Percentiles rank a stretch among this genome's conserved stretches.
Conservation (phyloP, 2,888 invertebrate genomes). For the Crematogaster levior region DNA sequence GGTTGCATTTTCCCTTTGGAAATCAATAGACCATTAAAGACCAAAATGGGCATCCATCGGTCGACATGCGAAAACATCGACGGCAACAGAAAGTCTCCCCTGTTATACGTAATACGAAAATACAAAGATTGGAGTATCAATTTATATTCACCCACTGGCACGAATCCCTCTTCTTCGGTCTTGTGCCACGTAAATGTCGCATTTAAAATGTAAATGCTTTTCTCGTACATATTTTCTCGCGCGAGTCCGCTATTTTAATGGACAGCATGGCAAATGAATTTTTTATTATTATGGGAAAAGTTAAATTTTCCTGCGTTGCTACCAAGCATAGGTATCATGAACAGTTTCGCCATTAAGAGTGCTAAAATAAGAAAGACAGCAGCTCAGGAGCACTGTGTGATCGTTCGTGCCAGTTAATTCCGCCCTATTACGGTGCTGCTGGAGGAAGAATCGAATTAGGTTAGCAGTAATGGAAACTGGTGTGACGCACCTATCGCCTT, state of each 20-base stretch:
- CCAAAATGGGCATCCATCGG: slow-evolving; percentile 6
- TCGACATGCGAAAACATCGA: not conserved
- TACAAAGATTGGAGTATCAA: slow-evolving; percentile 1
- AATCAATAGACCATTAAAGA: slow-evolving; percentile 45
- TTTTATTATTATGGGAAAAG: slow-evolving; percentile 33
- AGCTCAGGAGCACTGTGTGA: not conserved
- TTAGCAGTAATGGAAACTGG: slow-evolving; percentile 62
- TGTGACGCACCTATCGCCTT: slow-evolving; percentile 57
- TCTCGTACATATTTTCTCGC: not conserved
- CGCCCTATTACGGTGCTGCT: slow-evolving; percentile 61
- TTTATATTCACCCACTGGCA: slow-evolving; percentile 50
- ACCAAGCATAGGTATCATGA: not conserved
- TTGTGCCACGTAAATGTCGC: slow-evolving; percentile 42
- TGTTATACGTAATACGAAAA: not conserved
- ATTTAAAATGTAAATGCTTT: slow-evolving; percentile 23
- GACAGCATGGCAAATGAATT: slow-evolving; percentile 12
- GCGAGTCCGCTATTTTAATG: slow-evolving; percentile 8
- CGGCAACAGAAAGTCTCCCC: not conserved
- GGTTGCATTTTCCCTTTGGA: slow-evolving; percentile 18
- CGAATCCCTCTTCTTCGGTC: slow-evolving; percentile 21
- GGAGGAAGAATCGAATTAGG: slow-evolving; percentile 63
- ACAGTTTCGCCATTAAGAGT: slow-evolving; percentile 12
- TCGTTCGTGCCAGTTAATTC: slow-evolving; percentile 64
- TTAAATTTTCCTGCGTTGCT: not conserved
- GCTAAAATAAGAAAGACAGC: slow-evolving; percentile 51